Evolutionary conservation across 2,888 invertebrate species (phyloP).

Genomic region (Drosophila histrio): DNA sequence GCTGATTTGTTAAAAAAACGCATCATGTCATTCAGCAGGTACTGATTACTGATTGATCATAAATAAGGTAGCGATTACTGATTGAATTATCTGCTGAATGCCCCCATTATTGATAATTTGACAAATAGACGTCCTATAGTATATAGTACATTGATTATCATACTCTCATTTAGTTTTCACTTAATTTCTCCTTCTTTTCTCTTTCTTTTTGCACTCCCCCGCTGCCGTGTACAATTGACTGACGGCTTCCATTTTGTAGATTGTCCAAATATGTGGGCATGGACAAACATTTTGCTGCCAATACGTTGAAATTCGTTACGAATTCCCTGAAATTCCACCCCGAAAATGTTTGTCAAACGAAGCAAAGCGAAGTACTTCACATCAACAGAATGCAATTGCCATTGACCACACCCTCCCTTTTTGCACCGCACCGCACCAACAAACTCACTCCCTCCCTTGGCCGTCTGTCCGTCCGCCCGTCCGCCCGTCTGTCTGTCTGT

Average conservation of each 20-base stretch:
- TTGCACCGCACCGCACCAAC: neutral
- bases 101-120: neutral
- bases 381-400: slow-evolving; percentile 42
- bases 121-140: neutral
- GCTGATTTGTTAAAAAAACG: too few relatives aligned
- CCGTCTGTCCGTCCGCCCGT: neutral
- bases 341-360: slow-evolving; percentile 17
- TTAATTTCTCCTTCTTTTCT: neutral
- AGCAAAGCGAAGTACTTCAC: slow-evolving; percentile 10
- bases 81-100: too few relatives aligned
- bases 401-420: slow-evolving; percentile 64
- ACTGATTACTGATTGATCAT: too few relatives aligned
- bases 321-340: slow-evolving; percentile 54
- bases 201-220: slow-evolving; percentile 2
- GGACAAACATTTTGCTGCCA: slow-evolving; percentile 21
- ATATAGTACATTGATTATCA: neutral
- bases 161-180: neutral
- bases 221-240: neutral
- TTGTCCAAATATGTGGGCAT: slow-evolving; percentile 3
- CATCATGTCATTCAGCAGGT: too few relatives aligned
- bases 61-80: too few relatives aligned
- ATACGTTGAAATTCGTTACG: slow-evolving; percentile 43
- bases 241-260: slow-evolving; percentile 49
- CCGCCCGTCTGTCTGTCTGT: neutral
- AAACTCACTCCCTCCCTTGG: slow-evolving; percentile 8